Evolutionary conservation across 2,888 invertebrate genomes (phyloP), one percentile per base, ranked within the genome.

Genomic region (Griposia aprilina): DNA sequence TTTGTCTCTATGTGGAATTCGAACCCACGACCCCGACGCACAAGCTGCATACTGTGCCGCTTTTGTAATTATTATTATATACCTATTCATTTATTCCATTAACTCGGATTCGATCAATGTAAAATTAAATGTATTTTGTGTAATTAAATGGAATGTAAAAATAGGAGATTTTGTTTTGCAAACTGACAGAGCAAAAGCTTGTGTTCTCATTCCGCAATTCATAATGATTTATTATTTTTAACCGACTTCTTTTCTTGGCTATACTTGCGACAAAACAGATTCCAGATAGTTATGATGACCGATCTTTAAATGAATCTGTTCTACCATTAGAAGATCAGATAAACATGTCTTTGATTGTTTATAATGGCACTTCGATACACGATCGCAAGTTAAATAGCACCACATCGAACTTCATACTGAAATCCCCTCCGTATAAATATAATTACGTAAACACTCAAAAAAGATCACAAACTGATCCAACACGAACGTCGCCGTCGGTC

Each of bases 1-100:
- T 78, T 84, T 82, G 84, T 84, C 75, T 70, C 75, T 75, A 36
- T 50, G 78, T 63, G 84, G 84, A 81, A 84, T 75, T 74, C 78
- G 73, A 84, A 84, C 78, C 73, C 70, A 30, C 78, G 84, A 84
- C 84, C 84, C 78, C 69, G 66, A 73, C 36, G 69, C 66, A 78
- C 52, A 71, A 48, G 55, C 62, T 57, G 59, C 62, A 62, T 20
- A 59, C 57, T 23, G 59, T 41, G 17, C 48, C 15, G 74, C 36
- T 71, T 69, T 74, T 60, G 26, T 73, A 52, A 78, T 78, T 77
- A 66, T 63, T 26, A 57, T 60, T 36, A 50, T 59, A 45, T 45
- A 10, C 45, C 23, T 41, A 45, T 45, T 50, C 0, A 55, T 41
- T 65, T 59, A 65, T 26, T 69, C n/a, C 17, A n/a, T 45, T 52